Base-by-base conservation (phyloP, 2,888 invertebrate genomes). In the Coelopa pilipes region DNA sequence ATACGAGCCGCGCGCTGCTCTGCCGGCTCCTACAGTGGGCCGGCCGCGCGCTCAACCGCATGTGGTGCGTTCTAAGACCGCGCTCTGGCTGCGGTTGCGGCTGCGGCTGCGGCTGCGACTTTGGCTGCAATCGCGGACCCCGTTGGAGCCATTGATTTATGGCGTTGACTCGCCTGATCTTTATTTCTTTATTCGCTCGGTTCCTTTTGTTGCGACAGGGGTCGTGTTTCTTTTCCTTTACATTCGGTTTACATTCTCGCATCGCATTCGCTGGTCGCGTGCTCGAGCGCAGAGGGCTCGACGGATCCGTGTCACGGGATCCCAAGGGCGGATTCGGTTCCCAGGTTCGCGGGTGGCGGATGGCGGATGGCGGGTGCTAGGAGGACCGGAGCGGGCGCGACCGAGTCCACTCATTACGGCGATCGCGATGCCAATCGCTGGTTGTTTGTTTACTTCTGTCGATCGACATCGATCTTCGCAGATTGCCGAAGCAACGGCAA, bases 161-260 rank as follows among this genome's bases (percentile, higher is more conserved):
- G 74, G 69, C 70, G 74, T 70, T 76, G 76, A 76, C 76, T 76
- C 70, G 59, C 21, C 60, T 76, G 76, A 76, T 74, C 76, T 74
- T 62, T 59, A 47, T 34, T 34, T 34, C 34, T 34, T 34, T 34
- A 34, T 34, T 34, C 34, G 34, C 34, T 34, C 34, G 34, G 34
- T 34, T 34, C 34, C 34, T 34, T 34, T 34, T 34, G 34, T 34
- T 34, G 34, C 34, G 34, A 34, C 34, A 34, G 34, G 2, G 34
- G 7, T 34, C 34, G 34, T 34, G 34, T 34, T 34, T 34, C 7
- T 34, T 34, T 34, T 34, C 7, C 7, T 4, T 34, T 34, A 7
- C 34, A 4, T 7, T 34, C 34, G 34, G 34, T 34, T 34, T 34
- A 34, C 34, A 34, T 34, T 34, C 34, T 34, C 34, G 34, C 34